Evolutionary conservation across 2,888 invertebrate species (phyloP), one percentile per base, ranked within the genome.

Genomic region (Amblyjoppa proteus): DNA sequence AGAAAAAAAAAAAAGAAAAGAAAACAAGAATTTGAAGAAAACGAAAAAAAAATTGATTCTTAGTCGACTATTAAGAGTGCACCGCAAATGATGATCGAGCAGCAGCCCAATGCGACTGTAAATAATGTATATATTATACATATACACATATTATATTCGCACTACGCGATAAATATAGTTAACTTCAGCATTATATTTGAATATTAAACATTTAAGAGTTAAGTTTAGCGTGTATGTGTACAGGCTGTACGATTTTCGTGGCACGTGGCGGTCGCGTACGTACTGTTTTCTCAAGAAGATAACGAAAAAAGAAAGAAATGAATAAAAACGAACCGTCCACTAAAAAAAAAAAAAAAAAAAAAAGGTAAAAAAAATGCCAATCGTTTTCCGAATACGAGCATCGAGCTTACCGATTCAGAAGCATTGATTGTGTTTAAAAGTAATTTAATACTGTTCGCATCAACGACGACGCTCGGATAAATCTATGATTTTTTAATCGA

Each of bases 131-230:
- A 93, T 92, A 92, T 83, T 75, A 75, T 75, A 79, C 79, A 73
- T 70, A 45, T 70, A 76, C 16, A 75, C 38, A 75, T 58, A 81
- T 82, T 77, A 80, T 53, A 71, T 73, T 79, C 79, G 74, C 77
- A 53, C 20, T 70, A 70, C 78, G 81, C 86, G 86, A 86, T 83
- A 69, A 69, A 74, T 38, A 82, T 93, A 93, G 92, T 88, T 89
- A 89, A 90, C 88, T 91, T 87, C 88, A 92, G 90, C 91, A 92
- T 92, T 91, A 91, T 91, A 92, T 92, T 92, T 92, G 89, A 92
- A 91, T 90, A 91, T 90, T 90, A 89, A 81, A 90, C 87, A 88
- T 53, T 89, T 92, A 92, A 89, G 88, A 84, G 87, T 90, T 90
- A 90, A 90, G 89, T 92, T 91, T 91, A 92, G 90, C 89, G 88